phyloP scores from a whole-genome alignment of 2,113 vertebrate species.

The Collichthys lucidus region DNA sequence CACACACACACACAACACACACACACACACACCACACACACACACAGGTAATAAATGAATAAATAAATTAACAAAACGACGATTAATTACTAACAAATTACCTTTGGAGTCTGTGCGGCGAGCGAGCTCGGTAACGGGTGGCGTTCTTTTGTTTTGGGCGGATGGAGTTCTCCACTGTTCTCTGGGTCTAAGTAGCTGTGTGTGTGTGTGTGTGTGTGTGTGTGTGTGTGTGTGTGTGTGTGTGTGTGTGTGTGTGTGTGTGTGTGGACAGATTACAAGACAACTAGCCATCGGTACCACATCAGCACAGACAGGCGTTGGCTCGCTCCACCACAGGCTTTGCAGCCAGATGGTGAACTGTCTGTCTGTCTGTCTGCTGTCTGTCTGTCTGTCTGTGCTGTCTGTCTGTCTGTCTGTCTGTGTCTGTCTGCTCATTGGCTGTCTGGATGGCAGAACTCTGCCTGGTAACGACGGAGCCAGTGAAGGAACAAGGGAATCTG shows the following conservation, averaged over 20 bases:
- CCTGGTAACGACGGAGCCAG: constrained; percentile 62
- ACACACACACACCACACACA: not conserved
- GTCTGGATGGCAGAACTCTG: constrained; percentile 60
- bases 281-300: constrained; percentile 52
- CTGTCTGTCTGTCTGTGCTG: constrained; percentile 45
- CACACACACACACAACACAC: too few species aligned
- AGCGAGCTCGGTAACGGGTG: constrained; percentile 41
- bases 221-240: not conserved
- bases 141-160: constrained; percentile 67
- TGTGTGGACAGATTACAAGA: constrained; percentile 29
- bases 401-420: too few species aligned
- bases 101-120: constrained; percentile 65
- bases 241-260: too few species aligned
- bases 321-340: constrained; percentile 41
- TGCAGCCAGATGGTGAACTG: constrained; percentile 62
- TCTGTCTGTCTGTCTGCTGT: constrained; percentile 26
- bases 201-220: constrained; percentile 19
- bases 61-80: constrained; percentile 48
- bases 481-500: constrained; percentile 44
- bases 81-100: constrained; percentile 78
- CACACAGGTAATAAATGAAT: constrained; percentile 64
- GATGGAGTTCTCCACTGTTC: constrained; percentile 40
- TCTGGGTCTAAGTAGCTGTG: constrained; percentile 44
- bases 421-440: constrained; percentile 63
- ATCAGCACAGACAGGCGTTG: constrained; percentile 62